Base-by-base conservation (phyloP, 1,140 invertebrate genomes). In the Oscheius sp. region DNA sequence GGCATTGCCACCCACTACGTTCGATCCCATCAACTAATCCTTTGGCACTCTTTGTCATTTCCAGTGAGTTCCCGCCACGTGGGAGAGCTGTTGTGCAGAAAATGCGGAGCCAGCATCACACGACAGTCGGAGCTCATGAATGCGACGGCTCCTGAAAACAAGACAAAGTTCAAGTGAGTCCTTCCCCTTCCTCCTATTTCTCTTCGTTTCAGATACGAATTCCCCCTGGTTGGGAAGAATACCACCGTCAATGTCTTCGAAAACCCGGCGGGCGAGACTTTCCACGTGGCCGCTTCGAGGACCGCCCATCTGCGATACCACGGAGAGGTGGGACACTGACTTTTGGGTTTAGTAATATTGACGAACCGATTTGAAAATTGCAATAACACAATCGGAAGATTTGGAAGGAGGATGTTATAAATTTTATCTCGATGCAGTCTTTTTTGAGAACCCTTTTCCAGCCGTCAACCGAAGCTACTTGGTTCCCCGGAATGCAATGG, bases 11-110 rank as follows among this genome's bases (percentile, higher is more conserved):
- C n/a, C n/a, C n/a, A n/a, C n/a, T n/a, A n/a, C n/a, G n/a, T n/a
- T n/a, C n/a, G n/a, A n/a, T n/a, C n/a, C n/a, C n/a, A n/a, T n/a
- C n/a, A n/a, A n/a, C n/a, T n/a, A n/a, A n/a, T n/a, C n/a, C n/a
- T n/a, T n/a, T n/a, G n/a, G n/a, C n/a, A 34, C 23, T 10, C 36
- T 66, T 26, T 23, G 34, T 28, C 2, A 32, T 42, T 58, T 71
- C 28, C 35, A 71, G 62, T 38, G 0, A 31, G 13, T 35, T 28
- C 69, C 1, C 58, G 69, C 3, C 69, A 71, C 18, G 42, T 71
- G 36, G 69, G 69, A 20, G 69, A 71, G 52, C 35, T 71, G 7
- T 15, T 71, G n/a, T 71, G 69, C 26, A 46, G 69, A 64, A 59
- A 71, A 28, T 71, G 69, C 42, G 69, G 69, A 35, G 69, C 69